phyloP scores from a whole-genome alignment of 2,797 vertebrate species.

The Scomberomorus guttatus region DNA sequence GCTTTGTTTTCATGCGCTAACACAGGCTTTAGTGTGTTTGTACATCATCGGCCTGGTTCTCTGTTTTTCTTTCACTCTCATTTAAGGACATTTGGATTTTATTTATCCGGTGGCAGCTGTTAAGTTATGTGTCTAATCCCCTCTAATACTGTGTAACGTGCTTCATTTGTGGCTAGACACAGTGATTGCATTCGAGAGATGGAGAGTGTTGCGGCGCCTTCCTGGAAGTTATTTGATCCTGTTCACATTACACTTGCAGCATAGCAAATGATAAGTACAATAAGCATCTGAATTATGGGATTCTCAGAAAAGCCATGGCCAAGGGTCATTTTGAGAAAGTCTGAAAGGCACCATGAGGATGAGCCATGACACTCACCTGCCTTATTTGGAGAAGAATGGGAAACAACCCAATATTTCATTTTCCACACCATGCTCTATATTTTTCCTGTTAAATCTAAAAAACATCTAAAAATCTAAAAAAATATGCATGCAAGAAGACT shows the following conservation, averaged over 20 bases:
- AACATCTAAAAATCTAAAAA: not conserved
- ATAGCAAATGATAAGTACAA: not conserved
- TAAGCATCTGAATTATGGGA: not conserved
- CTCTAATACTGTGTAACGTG: slow-evolving; percentile 67
- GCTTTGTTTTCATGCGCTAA: not conserved
- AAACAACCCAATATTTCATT: not conserved
- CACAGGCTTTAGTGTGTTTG: not conserved
- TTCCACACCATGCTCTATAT: not conserved
- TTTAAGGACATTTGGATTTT: slow-evolving; percentile 56
- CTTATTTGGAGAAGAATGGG: not conserved
- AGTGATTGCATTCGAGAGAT: slow-evolving; percentile 61
- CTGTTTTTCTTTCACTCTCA: slow-evolving; percentile 38
- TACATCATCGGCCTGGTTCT: slow-evolving; percentile 15
- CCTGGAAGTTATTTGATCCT: slow-evolving; percentile 32
- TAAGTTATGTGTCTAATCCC: slow-evolving; percentile 75
- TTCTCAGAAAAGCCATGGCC: not conserved
- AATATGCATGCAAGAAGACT: not conserved
- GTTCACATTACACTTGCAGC: slow-evolving; percentile 12
- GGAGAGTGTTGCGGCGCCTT: slow-evolving; percentile 37
- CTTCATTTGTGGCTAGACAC: slow-evolving; percentile 61
- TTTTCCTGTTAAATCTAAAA: not conserved
- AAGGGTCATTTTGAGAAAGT: not conserved
- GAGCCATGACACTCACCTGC: not conserved
- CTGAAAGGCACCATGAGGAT: not conserved
- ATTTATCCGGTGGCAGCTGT: slow-evolving; percentile 71